Evolutionary conservation across 2,797 vertebrate genomes (phyloP).

Genomic region (Acanthurus tractus): DNA sequence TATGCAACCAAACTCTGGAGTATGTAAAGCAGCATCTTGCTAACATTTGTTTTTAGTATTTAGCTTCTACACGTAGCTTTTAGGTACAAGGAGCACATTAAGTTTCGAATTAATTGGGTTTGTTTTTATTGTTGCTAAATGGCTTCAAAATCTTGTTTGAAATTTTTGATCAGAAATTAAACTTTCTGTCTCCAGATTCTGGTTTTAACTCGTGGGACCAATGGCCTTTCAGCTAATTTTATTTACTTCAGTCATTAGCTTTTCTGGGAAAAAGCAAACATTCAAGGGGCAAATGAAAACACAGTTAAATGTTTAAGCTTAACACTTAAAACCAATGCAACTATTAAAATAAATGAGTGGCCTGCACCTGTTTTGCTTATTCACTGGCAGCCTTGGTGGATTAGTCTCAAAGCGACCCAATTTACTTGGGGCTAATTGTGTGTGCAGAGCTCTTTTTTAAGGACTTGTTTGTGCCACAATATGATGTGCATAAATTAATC

Average conservation of each 20-base stretch:
- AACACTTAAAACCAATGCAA: background rate
- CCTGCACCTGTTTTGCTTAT: slow-evolving; percentile 23
- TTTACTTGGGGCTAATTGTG: slow-evolving; percentile 21
- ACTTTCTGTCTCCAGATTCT: background rate
- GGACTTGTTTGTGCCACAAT: background rate
- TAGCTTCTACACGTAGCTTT: background rate
- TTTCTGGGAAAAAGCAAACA: background rate
- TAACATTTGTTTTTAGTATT: background rate
- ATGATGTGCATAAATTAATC: background rate
- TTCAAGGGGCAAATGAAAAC: slow-evolving; percentile 17
- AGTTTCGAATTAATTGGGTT: background rate
- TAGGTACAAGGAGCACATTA: accelerated
- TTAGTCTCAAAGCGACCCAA: slow-evolving; percentile 38
- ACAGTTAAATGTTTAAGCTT: slow-evolving; percentile 3
- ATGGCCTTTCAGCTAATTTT: slow-evolving; percentile 2
- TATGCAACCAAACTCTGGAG: background rate
- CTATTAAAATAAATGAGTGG: slow-evolving; percentile 5
- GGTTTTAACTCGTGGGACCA: background rate
- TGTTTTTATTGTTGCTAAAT: background rate
- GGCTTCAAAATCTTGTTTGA: background rate
- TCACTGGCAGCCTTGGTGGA: slow-evolving; percentile 23
- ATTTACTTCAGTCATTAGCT: background rate
- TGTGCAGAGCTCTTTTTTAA: slow-evolving; percentile 13
- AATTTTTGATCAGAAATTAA: background rate
- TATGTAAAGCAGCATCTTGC: background rate